Evolutionary conservation across 2,113 vertebrate species (phyloP).

Genomic region (Collichthys lucidus): DNA sequence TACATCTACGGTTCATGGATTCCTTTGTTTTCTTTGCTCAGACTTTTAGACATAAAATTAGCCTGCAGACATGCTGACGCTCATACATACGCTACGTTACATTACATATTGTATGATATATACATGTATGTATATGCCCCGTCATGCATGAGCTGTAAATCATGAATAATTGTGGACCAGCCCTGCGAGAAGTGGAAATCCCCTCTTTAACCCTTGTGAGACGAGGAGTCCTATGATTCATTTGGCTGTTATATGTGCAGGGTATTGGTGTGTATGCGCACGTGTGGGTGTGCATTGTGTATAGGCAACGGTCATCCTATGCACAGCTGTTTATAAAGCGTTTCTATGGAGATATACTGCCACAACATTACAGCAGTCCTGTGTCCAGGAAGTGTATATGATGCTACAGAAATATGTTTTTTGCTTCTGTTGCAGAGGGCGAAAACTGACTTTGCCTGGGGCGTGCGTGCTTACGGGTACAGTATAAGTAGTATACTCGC

Average conservation of each 20-base stretch:
- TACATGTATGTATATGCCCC: not conserved
- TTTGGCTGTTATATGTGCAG: constrained; percentile 41
- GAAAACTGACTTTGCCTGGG: constrained; percentile 36
- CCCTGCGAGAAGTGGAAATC: constrained; percentile 68
- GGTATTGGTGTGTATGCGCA: constrained; percentile 14
- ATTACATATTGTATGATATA: constrained; percentile 10
- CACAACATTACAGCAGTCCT: constrained; percentile 41
- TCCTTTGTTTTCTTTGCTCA: constrained; percentile 1
- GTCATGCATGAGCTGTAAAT: constrained; percentile 57
- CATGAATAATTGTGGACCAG: constrained; percentile 46
- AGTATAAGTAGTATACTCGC: not conserved
- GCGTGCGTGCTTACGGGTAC: constrained; percentile 35
- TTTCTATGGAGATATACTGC: constrained; percentile 62
- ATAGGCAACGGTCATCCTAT: constrained; percentile 43
- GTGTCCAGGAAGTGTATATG: not conserved
- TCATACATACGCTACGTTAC: not conserved
- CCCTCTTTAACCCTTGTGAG: constrained; percentile 67
- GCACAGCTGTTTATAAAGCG: constrained; percentile 59
- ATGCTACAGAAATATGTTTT: not conserved
- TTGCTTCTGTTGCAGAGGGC: constrained; percentile 21
- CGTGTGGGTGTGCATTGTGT: constrained; percentile 30
- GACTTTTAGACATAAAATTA: not conserved
- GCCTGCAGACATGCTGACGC: not conserved
- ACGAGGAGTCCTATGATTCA: constrained; percentile 53
- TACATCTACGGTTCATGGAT: not conserved